Base-by-base conservation (phyloP, 2,888 invertebrate genomes). In the Drosophila rellima region DNA sequence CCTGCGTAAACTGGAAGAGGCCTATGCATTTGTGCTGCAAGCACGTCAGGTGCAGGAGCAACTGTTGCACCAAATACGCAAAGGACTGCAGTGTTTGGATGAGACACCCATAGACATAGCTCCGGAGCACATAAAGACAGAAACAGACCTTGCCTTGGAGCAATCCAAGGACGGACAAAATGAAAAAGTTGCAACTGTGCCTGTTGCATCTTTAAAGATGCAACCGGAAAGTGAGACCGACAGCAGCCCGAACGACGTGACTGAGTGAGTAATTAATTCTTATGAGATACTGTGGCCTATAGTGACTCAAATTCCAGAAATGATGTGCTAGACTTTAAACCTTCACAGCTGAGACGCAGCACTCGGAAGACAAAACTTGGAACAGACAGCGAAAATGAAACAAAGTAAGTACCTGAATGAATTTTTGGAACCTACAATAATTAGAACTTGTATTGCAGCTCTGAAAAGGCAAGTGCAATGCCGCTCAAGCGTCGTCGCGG, bases 21-120 rank as follows among this genome's bases (percentile, higher is more conserved):
- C 88, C 0, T 85, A 89, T 18, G 77, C 72, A 1, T 91, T 91
- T 61, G 80, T 91, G 8, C 18, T 79, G 13, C 87, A 86, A 59
- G 89, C 74, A 2, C 86, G 83, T 2, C 66, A 75, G 31, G 82
- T 82, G 5, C 81, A 88, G 23, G 75, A 77, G 8, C 76, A 83
- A 51, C 75, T 90, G 18, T 31, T 83, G 45, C 37, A 42, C 10
- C 54, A 59, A 39, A 31, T 76, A 11, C 50, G 42, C 18, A 68
- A 57, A 2, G 39, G 39, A 17, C 15, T 70, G 37, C 72, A 63
- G 31, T 90, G 91, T 35, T 61, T 91, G 3, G 74, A 86, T 6
- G 91, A 91, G 52, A 68, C 84, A 2, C 84, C 90, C 5, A 91
- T 91, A 11, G 91, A 91, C 48, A 90, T 91, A 13, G 74, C 83